Evolutionary conservation across 2,888 invertebrate species (phyloP).

Genomic region (Ophion costatus): DNA sequence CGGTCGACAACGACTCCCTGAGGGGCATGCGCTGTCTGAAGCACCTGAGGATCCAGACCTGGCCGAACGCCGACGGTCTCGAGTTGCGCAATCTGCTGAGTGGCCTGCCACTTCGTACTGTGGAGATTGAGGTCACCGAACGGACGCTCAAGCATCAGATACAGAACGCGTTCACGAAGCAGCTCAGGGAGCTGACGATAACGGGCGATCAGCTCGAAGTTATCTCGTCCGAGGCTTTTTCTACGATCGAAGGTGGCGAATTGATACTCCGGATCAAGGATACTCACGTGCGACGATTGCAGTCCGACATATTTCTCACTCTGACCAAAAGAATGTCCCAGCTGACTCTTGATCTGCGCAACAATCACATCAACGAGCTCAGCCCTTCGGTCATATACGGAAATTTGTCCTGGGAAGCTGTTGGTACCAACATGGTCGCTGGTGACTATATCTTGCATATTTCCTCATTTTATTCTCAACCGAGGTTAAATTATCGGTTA

Average conservation of each 20-base stretch:
- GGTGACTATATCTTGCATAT: conserved; percentile 84
- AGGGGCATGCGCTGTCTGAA: conserved; percentile 89
- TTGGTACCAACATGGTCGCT: conserved; percentile 93
- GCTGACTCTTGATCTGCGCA: conserved; percentile 92
- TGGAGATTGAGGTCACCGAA: conserved; percentile 91
- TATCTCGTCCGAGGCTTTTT: conserved; percentile 91
- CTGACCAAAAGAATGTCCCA: conserved; percentile 90
- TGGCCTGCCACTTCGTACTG: conserved; percentile 89
- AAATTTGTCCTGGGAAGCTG: conserved; percentile 94
- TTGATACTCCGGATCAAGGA: conserved; percentile 90
- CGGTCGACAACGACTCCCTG: conserved; percentile 89
- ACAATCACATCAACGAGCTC: conserved; percentile 92
- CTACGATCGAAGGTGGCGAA: conserved; percentile 90
- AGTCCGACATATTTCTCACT: conserved; percentile 91
- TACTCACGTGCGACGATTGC: conserved; percentile 91
- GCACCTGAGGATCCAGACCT: conserved; percentile 89
- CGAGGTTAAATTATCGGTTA: too few species aligned
- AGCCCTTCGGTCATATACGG: conserved; percentile 95
- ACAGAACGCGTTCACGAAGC: conserved; percentile 90
- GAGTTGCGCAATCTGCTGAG: conserved; percentile 90
- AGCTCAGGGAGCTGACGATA: conserved; percentile 92
- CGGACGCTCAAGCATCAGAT: conserved; percentile 90
- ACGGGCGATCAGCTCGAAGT: conserved; percentile 90
- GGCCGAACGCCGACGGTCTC: conserved; percentile 90
- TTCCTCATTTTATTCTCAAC: too few species aligned